These are phyloP conservation scores for Gryllus longicercus DNA, from an alignment of 2,888 invertebrate genomes.

Conservation along the genomic window DNA sequence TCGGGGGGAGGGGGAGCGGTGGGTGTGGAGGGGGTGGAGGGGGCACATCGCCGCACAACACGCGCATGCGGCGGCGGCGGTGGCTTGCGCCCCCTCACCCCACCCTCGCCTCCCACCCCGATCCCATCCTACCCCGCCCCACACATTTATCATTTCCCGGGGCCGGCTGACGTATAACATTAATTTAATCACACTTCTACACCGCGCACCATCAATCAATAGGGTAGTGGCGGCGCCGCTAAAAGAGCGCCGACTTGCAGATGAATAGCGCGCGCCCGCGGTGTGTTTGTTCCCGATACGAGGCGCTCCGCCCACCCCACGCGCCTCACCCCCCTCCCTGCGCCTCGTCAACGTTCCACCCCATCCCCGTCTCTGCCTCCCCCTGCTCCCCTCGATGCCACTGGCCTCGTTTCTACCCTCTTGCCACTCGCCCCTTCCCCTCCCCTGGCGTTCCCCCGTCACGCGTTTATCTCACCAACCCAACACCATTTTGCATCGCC, in stretches of 20 bases:
- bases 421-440: too few relatives aligned
- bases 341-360: background rate
- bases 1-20: too few relatives aligned
- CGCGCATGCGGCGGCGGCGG: too few relatives aligned
- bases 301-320: too few relatives aligned
- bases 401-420: too few relatives aligned
- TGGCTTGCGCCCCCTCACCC: too few relatives aligned
- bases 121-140: background rate
- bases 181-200: slow-evolving; percentile 17
- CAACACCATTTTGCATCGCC: too few relatives aligned
- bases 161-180: slow-evolving; percentile 17
- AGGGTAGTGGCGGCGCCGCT: background rate
- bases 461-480: too few relatives aligned
- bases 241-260: background rate
- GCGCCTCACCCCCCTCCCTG: background rate
- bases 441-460: too few relatives aligned
- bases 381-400: too few relatives aligned
- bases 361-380: background rate
- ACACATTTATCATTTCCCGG: background rate
- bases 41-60: too few relatives aligned
- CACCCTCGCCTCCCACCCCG: background rate
- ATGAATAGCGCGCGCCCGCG: background rate
- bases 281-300: background rate
- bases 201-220: slow-evolving; percentile 6
- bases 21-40: too few relatives aligned